These are phyloP conservation scores for Samia ricini DNA, from an alignment of 1,140 invertebrate genomes.

Conservation along the genomic window DNA sequence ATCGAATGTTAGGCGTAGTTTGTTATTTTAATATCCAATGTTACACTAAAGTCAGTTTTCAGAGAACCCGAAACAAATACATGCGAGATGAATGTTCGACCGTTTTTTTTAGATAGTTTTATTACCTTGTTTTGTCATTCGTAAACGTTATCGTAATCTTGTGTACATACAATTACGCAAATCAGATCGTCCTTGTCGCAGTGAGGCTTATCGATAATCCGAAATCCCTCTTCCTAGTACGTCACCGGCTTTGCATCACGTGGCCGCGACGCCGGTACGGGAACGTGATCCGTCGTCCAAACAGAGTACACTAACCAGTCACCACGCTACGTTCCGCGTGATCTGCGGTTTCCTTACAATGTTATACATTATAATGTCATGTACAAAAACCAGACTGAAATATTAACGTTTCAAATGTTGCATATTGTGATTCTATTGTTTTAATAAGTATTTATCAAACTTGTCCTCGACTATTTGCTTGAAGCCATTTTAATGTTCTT, in stretches of 20 bases:
- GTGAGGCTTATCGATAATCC: not conserved
- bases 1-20: not conserved
- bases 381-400: too few species aligned
- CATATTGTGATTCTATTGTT: too few species aligned
- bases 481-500: too few species aligned
- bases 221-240: conserved; percentile 23
- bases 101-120: not conserved
- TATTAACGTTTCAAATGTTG: too few species aligned
- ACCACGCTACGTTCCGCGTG: conserved; percentile 29
- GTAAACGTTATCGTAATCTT: not conserved
- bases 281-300: conserved; percentile 29
- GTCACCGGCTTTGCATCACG: conserved; percentile 26
- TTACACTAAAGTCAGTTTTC: too few species aligned
- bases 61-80: too few species aligned
- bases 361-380: not conserved
- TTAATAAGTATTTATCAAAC: too few species aligned
- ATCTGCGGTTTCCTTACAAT: conserved; percentile 22
- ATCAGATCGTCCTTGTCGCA: not conserved
- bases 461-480: too few species aligned
- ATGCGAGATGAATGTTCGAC: not conserved
- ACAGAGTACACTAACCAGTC: conserved; percentile 25
- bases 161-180: not conserved
- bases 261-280: conserved; percentile 11
- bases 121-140: not conserved
- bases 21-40: not conserved